Evolutionary conservation across 2,888 invertebrate genomes (phyloP).

Genomic region (Aphrophora alni): DNA sequence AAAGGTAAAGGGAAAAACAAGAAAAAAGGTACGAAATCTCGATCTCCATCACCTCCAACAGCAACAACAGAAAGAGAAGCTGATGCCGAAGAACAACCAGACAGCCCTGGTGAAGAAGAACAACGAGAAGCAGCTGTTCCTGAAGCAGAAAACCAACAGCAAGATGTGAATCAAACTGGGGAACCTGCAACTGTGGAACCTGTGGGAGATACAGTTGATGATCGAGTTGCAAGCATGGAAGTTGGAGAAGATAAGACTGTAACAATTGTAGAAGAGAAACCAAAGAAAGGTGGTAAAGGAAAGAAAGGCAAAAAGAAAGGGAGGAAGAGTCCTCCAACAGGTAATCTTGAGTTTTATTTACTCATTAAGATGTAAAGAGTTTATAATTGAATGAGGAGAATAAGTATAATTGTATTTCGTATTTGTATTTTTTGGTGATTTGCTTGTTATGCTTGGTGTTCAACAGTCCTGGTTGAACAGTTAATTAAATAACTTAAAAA

Average conservation of each 20-base stretch:
- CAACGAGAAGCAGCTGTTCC: neutral
- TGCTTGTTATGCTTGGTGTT: too few species aligned
- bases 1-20: constrained; percentile 34
- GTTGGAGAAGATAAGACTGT: constrained; percentile 33
- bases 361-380: neutral
- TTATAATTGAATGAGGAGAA: neutral
- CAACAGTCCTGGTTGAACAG: too few species aligned
- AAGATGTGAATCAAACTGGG: neutral
- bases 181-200: neutral
- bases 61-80: constrained; percentile 36
- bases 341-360: constrained; percentile 24
- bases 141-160: neutral
- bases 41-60: constrained; percentile 41
- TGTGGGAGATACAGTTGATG: neutral
- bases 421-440: too few species aligned
- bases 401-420: neutral
- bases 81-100: constrained; percentile 48
- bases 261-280: constrained; percentile 36
- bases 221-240: neutral
- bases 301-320: constrained; percentile 47
- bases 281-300: constrained; percentile 55
- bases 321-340: constrained; percentile 48
- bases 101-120: constrained; percentile 36
- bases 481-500: too few species aligned
- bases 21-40: constrained; percentile 43